phyloP scores from a whole-genome alignment of 37 sponge, comb jelly and placozoan genomes.

The Eunapius fragilis region DNA sequence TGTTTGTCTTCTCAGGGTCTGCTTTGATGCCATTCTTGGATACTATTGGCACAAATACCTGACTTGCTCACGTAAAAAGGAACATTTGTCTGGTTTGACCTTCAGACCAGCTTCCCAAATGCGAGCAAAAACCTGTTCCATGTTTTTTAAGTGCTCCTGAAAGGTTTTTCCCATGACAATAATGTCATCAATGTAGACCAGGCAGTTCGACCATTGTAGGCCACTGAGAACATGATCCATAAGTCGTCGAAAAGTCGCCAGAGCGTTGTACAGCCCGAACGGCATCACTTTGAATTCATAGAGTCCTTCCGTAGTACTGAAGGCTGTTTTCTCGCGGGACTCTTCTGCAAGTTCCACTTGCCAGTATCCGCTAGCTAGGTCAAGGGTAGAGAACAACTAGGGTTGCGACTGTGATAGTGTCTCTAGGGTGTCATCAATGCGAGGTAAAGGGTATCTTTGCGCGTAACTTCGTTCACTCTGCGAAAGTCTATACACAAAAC shows the following conservation, averaged over 20 bases:
- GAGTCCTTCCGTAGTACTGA: constrained; percentile 34
- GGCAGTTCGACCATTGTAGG: constrained; percentile 22
- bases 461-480: neutral
- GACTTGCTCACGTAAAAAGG: constrained; percentile 20
- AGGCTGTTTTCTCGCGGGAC: constrained; percentile 47
- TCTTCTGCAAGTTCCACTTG: constrained; percentile 26
- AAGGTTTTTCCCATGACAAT: constrained; percentile 29
- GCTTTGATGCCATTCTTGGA: constrained; percentile 5
- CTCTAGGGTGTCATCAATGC: constrained; percentile 43
- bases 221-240: constrained; percentile 37
- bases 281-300: constrained; percentile 59
- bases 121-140: constrained; percentile 23
- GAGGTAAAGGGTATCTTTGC: constrained; percentile 35
- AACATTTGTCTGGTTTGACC: constrained; percentile 30
- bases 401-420: constrained; percentile 29
- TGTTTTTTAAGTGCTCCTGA: constrained; percentile 16
- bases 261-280: constrained; percentile 50
- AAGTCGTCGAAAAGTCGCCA: constrained; percentile 37
- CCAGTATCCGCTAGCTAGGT: constrained; percentile 47
- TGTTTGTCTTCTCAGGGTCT: neutral
- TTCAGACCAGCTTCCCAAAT: constrained; percentile 30
- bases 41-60: constrained; percentile 42
- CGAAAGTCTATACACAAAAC: constrained; percentile 2
- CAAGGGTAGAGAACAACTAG: constrained; percentile 21
- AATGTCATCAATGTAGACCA: constrained; percentile 57